phyloP scores from a whole-genome alignment of 2,113 vertebrate genomes.

The Aspidoscelis tigris region DNA sequence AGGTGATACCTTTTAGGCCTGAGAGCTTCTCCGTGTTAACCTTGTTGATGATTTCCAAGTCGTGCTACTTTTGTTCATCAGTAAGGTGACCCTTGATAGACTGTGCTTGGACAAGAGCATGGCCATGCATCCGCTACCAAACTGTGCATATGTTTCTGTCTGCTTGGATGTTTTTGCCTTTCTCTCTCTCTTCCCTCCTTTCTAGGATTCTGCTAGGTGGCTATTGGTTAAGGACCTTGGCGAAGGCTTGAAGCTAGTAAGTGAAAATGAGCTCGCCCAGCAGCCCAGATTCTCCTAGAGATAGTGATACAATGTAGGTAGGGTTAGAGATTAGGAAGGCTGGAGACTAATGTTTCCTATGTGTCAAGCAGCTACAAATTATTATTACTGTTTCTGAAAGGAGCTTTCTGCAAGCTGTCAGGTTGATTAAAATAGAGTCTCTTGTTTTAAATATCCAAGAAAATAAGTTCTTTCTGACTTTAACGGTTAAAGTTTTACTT shows the following conservation, averaged over 20 bases:
- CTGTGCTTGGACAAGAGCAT: not conserved
- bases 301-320: not conserved
- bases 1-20: not conserved
- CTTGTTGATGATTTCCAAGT: not conserved
- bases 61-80: not conserved
- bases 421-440: not conserved
- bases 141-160: conserved; percentile 1
- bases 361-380: not conserved
- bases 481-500: not conserved
- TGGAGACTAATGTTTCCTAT: not conserved
- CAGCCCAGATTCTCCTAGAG: not conserved
- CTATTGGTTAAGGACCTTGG: conserved; percentile 33
- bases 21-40: not conserved
- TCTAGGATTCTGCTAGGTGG: conserved; percentile 32
- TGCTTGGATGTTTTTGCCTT: not conserved
- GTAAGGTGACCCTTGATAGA: not conserved
- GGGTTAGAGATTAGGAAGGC: not conserved
- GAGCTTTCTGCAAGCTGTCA: too few species aligned
- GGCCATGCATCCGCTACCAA: not conserved
- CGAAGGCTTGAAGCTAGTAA: conserved; percentile 29
- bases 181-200: conserved; percentile 11
- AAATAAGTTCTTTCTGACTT: not conserved
- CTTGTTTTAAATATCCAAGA: not conserved
- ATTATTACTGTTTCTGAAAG: not conserved
- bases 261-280: conserved; percentile 7